Percentiles rank a stretch among this genome's conserved stretches.
phyloP scores from a whole-genome alignment of 2,113 vertebrate species.

The Spheniscus mendiculus region DNA sequence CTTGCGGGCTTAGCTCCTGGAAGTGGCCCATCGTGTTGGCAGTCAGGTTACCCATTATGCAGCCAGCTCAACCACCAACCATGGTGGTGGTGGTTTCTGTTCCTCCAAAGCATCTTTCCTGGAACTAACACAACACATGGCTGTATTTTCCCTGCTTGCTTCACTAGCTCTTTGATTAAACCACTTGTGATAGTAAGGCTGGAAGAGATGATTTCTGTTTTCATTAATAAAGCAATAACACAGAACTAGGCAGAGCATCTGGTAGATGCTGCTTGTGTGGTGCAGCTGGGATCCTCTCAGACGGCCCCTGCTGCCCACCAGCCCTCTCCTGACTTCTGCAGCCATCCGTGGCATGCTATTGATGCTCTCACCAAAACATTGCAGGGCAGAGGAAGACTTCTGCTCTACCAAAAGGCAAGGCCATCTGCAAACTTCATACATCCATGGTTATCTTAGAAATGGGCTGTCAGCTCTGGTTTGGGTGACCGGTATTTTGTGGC shows the following conservation, averaged over 20 bases:
- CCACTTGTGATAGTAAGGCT: neutral
- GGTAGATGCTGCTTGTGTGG: neutral
- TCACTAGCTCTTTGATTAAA: slow-evolving; percentile 12
- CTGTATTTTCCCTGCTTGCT: slow-evolving; percentile 8
- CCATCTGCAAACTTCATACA: neutral
- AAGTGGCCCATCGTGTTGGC: slow-evolving; percentile 28
- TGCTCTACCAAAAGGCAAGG: neutral
- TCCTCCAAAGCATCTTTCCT: neutral
- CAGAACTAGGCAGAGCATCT: neutral
- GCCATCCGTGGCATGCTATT: neutral
- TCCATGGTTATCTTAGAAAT: fast-evolving
- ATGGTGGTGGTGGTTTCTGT: slow-evolving; percentile 11
- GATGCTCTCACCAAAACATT: neutral
- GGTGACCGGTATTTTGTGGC: neutral
- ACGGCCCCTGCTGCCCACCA: neutral
- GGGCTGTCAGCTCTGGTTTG: neutral
- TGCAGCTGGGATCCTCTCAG: neutral
- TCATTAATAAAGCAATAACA: neutral
- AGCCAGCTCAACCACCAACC: slow-evolving; percentile 28
- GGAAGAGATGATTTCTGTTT: neutral
- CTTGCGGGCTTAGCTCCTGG: slow-evolving; percentile 10
- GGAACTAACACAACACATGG: neutral
- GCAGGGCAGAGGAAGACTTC: neutral
- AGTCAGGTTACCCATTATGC: neutral
- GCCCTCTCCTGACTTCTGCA: neutral